These are phyloP conservation scores for Geococcyx californianus DNA, from an alignment of 2,113 vertebrate species.

Conservation along the genomic window DNA sequence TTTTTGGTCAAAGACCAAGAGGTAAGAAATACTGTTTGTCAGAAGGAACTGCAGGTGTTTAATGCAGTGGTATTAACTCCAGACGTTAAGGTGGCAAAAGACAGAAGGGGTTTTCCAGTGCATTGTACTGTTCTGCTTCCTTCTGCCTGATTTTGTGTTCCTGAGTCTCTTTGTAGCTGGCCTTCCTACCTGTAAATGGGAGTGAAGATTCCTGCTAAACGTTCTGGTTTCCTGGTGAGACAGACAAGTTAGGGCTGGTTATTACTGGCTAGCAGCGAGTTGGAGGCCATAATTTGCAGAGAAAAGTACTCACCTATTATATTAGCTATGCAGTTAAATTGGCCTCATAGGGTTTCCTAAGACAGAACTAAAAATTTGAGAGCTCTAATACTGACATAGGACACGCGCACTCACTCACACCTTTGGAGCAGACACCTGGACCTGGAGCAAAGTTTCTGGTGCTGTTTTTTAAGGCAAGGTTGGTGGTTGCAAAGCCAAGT, in stretches of 20 bases:
- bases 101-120: not conserved
- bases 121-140: not conserved
- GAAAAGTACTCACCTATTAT: not conserved
- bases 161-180: not conserved
- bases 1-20: constrained; percentile 3
- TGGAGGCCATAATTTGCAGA: not conserved
- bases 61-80: not conserved
- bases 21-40: not conserved
- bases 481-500: rapidly evolving
- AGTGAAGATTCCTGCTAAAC: constrained; percentile 2
- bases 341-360: not conserved
- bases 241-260: constrained; percentile 5
- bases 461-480: not conserved
- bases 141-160: not conserved
- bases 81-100: not conserved
- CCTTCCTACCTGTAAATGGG: constrained; percentile 2
- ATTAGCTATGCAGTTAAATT: not conserved
- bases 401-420: not conserved
- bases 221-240: not conserved
- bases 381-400: not conserved
- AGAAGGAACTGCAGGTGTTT: not conserved
- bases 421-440: not conserved
- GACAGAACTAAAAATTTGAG: not conserved
- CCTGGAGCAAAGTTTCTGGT: not conserved
- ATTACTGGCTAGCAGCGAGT: not conserved